phyloP scores from a whole-genome alignment of 2,888 invertebrate species.

The Schizotus pectinicornis region DNA sequence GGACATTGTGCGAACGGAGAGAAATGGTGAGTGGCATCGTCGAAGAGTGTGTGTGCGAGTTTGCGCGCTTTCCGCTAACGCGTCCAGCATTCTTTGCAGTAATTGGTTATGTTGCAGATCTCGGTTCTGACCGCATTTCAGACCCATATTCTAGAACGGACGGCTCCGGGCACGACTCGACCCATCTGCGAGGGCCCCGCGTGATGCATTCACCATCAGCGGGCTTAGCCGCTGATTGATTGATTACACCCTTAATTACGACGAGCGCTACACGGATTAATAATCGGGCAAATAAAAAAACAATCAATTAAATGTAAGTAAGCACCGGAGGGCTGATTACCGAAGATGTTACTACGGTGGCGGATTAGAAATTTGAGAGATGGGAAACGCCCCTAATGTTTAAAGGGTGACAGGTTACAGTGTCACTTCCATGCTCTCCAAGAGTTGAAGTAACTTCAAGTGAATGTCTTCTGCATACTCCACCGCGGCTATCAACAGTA shows the following conservation, averaged over 20 bases:
- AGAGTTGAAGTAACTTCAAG: background rate
- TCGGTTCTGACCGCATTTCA: constrained; percentile 26
- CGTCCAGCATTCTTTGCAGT: constrained; percentile 21
- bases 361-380: background rate
- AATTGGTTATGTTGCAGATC: constrained; percentile 27
- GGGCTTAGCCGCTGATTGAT: constrained; percentile 26
- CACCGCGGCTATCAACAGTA: too few relatives aligned
- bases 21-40: background rate
- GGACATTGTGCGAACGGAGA: constrained; percentile 28
- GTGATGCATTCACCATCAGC: constrained; percentile 15
- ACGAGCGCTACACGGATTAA: constrained; percentile 17
- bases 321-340: too few relatives aligned
- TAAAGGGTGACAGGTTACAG: background rate
- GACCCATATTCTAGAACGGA: constrained; percentile 21
- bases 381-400: background rate
- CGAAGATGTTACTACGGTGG: too few relatives aligned
- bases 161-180: constrained; percentile 12
- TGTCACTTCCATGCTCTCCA: too few relatives aligned
- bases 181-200: constrained; percentile 27
- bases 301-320: background rate
- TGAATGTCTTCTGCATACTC: too few relatives aligned
- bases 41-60: constrained; percentile 15
- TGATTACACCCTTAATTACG: constrained; percentile 30
- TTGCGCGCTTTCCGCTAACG: background rate
- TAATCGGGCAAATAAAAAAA: constrained; percentile 5